A percentile compares a stretch with the other conserved stretches of the same genome.
phyloP scores from a whole-genome alignment of 2,888 invertebrate genomes.

The Mesoligia furuncula region DNA sequence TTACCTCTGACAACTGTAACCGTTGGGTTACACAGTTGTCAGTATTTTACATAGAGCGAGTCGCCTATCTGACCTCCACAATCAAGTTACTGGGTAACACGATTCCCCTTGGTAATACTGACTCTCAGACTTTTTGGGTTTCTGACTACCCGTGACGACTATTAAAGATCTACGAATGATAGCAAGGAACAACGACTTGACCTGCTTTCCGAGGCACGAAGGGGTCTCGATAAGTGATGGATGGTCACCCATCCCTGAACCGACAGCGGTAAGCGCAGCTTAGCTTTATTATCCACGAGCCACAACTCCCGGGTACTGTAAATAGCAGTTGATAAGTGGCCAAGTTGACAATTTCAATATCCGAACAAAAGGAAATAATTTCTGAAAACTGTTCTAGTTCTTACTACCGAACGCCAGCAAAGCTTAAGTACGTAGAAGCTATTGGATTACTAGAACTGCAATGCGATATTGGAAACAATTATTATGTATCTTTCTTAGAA shows the following conservation, averaged over 20 bases:
- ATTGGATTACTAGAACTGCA: constrained; percentile 52
- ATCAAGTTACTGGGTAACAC: too few species aligned
- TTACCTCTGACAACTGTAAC: too few species aligned
- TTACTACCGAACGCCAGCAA: constrained; percentile 26
- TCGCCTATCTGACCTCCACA: too few species aligned
- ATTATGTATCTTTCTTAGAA: constrained; percentile 44
- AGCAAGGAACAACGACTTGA: not conserved
- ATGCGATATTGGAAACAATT: constrained; percentile 47
- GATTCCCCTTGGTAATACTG: too few species aligned
- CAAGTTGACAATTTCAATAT: not conserved
- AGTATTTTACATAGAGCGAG: too few species aligned
- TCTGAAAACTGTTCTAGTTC: constrained; percentile 25
- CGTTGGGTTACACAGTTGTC: too few species aligned
- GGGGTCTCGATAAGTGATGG: not conserved
- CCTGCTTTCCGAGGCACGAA: not conserved
- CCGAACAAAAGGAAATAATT: constrained; percentile 16
- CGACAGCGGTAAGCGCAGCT: not conserved
- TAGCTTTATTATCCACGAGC: not conserved
- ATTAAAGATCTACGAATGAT: too few species aligned
- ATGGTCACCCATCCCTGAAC: not conserved
- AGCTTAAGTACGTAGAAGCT: constrained; percentile 46
- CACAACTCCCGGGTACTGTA: not conserved
- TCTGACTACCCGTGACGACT: too few species aligned
- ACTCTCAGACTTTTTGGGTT: too few species aligned
- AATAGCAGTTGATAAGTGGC: not conserved